Evolutionary conservation across 2,113 vertebrate genomes (phyloP), one percentile per base, ranked within the genome.

Genomic region (Gila orcuttii): DNA sequence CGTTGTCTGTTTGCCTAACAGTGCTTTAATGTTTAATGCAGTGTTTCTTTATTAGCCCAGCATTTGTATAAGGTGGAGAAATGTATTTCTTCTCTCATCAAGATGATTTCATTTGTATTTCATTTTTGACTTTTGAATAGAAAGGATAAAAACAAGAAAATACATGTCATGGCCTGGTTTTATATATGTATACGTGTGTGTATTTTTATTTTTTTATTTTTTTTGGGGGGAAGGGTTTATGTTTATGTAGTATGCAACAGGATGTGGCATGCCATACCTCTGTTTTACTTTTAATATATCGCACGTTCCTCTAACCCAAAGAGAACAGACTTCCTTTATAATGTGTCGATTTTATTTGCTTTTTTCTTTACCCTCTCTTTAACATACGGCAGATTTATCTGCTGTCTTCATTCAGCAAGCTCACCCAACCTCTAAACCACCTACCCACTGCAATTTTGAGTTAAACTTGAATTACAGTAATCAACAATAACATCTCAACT

Each of bases 401-500:
- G 69, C 84, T 39, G 73, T 64, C 79, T 86, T 77, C 78, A 23
- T 88, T 86, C 73, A 75, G 75, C 87, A 77, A 79, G 75, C 89
- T 84, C 80, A 74, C 62, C 89, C 88, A 86, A 91, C 91, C 92
- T 87, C 82, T 81, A 86, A 84, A 64, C 90, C 89, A 92, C 91
- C 91, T 92, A 92, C 92, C 93, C 91, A 87, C 90, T 89, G 92
- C 94, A 93, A 93, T 94, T 94, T 90, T 88, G 91, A 94, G 92
- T 93, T 94, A 94, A 94, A 94, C 86, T 93, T 92, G 92, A 95
- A 95, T 95, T 94, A 96, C 88, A 93, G 95, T 95, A 94, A 95
- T 95, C 94, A 95, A 93, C 94, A 94, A 94, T 95, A 95, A 95
- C 95, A 95, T 94, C 93, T 95, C 93, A 93, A 93, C 95, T 94